These are phyloP conservation scores for Anguilla japonica DNA, from an alignment of 2,113 vertebrate species.

Conservation along the genomic window DNA sequence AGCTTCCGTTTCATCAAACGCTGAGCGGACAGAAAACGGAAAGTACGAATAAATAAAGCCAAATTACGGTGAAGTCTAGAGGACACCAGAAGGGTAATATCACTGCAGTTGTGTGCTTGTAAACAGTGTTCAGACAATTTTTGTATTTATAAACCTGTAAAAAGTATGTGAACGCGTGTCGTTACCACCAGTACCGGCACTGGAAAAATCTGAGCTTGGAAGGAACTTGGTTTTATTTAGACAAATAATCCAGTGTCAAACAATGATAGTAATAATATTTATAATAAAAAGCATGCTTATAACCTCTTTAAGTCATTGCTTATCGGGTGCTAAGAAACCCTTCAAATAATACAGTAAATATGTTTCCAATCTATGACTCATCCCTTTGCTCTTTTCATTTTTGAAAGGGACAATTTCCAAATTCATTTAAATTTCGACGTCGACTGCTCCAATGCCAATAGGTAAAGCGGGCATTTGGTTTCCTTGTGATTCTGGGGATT, in stretches of 20 bases:
- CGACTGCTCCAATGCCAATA: neutral
- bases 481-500: neutral
- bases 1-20: slow-evolving; percentile 21
- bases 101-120: slow-evolving; percentile 31
- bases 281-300: slow-evolving; percentile 23
- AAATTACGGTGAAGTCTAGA: slow-evolving; percentile 27
- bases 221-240: slow-evolving; percentile 29
- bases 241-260: slow-evolving; percentile 23
- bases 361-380: slow-evolving; percentile 44
- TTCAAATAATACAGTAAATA: neutral
- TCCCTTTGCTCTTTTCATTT: neutral
- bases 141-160: slow-evolving; percentile 39
- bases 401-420: neutral
- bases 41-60: slow-evolving; percentile 12
- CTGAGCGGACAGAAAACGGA: slow-evolving; percentile 10
- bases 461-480: neutral
- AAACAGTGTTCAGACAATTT: slow-evolving; percentile 33
- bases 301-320: slow-evolving; percentile 18
- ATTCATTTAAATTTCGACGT: neutral
- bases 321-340: neutral
- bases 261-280: slow-evolving; percentile 19
- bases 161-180: slow-evolving; percentile 5
- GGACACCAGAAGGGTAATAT: slow-evolving; percentile 32
- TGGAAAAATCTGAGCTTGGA: slow-evolving; percentile 32
- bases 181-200: slow-evolving; percentile 40